Conservation (phyloP, 2,113 vertebrate genomes). For the Genyomyrus donnyi region DNA sequence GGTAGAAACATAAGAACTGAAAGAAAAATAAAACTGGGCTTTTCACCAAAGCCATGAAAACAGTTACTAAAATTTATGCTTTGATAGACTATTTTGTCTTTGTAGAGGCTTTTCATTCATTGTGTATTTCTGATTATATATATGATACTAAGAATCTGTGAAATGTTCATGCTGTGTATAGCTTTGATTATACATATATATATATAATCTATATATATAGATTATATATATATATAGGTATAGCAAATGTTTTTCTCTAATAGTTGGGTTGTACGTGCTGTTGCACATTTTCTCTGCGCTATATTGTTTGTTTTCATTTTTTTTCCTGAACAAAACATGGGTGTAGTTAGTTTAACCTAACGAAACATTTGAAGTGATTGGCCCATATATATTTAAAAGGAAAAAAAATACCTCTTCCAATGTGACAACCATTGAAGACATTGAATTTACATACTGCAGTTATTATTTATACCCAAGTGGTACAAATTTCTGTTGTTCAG, state of each 20-base stretch:
- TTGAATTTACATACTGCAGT: background rate
- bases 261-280: constrained; percentile 89
- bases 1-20: constrained; percentile 64
- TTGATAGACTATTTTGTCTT: constrained; percentile 99
- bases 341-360: constrained; percentile 50
- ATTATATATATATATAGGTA: constrained; percentile 82
- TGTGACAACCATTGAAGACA: background rate
- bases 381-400: constrained; percentile 36
- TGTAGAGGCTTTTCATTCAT: constrained; percentile 98
- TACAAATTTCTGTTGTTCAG: background rate
- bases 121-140: constrained; percentile 99
- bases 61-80: constrained; percentile 78
- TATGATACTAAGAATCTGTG: constrained; percentile 99
- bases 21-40: constrained; percentile 60
- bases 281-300: constrained; percentile 69
- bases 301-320: constrained; percentile 29
- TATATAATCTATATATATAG: constrained; percentile 64
- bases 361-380: constrained; percentile 44
- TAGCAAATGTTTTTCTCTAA: constrained; percentile 85
- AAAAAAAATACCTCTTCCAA: background rate
- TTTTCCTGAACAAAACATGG: constrained; percentile 49
- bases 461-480: constrained; percentile 8
- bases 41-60: constrained; percentile 87
- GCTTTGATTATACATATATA: constrained; percentile 93
- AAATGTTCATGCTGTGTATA: constrained; percentile 99